Base-by-base conservation (phyloP, 2,113 vertebrate species). In the Rhadina sibilatrix region DNA sequence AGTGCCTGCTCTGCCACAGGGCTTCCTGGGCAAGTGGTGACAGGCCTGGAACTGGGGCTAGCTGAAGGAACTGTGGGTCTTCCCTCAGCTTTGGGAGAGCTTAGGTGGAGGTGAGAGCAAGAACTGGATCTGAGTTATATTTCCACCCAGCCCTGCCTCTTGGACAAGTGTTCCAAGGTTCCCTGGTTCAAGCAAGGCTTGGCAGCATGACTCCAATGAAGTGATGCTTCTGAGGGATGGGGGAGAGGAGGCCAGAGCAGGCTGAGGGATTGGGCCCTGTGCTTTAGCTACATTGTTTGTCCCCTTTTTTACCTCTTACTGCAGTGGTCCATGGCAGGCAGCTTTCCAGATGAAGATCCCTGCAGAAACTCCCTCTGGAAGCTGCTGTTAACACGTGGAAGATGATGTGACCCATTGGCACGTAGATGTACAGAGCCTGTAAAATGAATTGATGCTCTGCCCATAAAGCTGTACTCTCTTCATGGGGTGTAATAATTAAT, bases 381-480 rank as follows among this genome's bases (percentile, higher is more conserved):
- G 53, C 35, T 75, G 9, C 42, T 79, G 42, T 75, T 93, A 56
- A 46, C 16, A 1, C 17, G 33, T 50, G 65, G 69, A 44, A 80
- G 76, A 19, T 86, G 83, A 71, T 60, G 66, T 76, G 83, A 85
- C 35, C 61, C 79, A 22, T 8, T 81, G 70, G 79, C 96, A 52
- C 0, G 0, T 6, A 60, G 83, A 85, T 60, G 21, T 38, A 8
- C 27, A 50, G 78, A 82, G 70, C 49, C 79, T 72, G 82, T 86
- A 83, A 92, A 88, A 69, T 38, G 50, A 80, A 77, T 33, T 50
- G 71, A 33, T 38, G 46, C n/a, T 85, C 38, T 65, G 50, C 59
- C 74, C 40, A 33, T 83, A 33, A 94, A 92, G 23, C 25, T 77
- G 33, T 54, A 12, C 46, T 90, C 57, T n/a, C 63, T 66, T 90